These are phyloP conservation scores for Chaenogobius annularis DNA, from an alignment of 2,113 vertebrate species.

Conservation along the genomic window DNA sequence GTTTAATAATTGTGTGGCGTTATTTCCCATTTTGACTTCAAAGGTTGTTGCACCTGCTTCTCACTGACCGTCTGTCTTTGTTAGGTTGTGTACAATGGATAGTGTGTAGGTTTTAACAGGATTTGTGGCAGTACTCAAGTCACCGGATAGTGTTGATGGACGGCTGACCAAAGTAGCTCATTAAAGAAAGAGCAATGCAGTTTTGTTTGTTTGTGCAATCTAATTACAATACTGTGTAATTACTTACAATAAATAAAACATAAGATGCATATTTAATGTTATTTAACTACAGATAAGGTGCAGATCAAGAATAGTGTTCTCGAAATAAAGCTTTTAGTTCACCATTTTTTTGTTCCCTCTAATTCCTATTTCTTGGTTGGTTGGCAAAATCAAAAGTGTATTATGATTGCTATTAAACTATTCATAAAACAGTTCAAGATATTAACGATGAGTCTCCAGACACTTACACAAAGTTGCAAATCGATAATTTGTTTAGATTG, in stretches of 20 bases:
- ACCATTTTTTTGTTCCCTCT: neutral
- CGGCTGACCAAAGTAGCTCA: constrained; percentile 20
- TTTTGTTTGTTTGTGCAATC: neutral
- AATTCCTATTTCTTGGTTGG: neutral
- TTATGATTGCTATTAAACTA: no score
- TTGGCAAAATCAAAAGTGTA: no score
- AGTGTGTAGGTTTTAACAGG: constrained; percentile 48
- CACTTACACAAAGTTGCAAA: no score
- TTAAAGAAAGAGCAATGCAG: constrained; percentile 4
- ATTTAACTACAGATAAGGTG: neutral
- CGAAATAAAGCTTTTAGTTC: neutral
- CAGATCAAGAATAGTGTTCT: neutral
- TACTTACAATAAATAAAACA: neutral
- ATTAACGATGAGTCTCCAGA: no score
- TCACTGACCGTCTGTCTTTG: constrained; percentile 62
- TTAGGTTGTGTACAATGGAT: constrained; percentile 35
- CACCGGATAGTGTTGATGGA: constrained; percentile 53
- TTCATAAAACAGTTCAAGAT: no score
- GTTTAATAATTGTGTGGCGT: constrained; percentile 13
- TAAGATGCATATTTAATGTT: neutral
- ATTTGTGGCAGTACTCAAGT: constrained; percentile 33
- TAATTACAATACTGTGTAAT: neutral
- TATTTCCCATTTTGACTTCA: constrained; percentile 36
- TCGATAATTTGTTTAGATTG: no score
- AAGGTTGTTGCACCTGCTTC: constrained; percentile 64